Evolutionary conservation across 37 sponge, comb jelly and placozoan species (phyloP), one percentile per base, ranked within the genome.

Genomic region (Tethya wilhelma): DNA sequence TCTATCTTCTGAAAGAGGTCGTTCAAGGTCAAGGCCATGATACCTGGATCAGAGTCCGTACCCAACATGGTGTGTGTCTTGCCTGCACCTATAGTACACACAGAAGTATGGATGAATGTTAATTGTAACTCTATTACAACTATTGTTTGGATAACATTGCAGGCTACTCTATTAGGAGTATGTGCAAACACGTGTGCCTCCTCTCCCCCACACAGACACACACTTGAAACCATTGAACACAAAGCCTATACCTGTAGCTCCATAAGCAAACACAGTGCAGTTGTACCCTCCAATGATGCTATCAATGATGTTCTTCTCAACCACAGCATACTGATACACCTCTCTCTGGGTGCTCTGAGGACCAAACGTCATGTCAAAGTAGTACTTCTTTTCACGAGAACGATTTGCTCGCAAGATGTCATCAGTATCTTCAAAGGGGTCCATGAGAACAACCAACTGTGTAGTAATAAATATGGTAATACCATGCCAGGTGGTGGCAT

Each of bases 61-160:
- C 96, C 96, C 74, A 95, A 42, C 96, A 95, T 95, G 38, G 96
- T 95, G 81, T 86, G 86, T 9, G 96, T 95, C 83, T 95, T 95
- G 2, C 96, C 96, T 41, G 96, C 83, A 19, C 96, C 96, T 92
- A 73, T 3, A 37, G 12, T 0, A 23, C 28, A 55, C 9, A 11
- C 8, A 23, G 40, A 31, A 67, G 9, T 49, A 49, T 49, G 55
- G 17, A 49, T 19, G 55, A 49, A 49, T 49, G 55, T 17, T 49
- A 19, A 19, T 49, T 9, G 17, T 49, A 17, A 49, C n/a, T n/a
- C n/a, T n/a, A n/a, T n/a, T n/a, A n/a, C n/a, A n/a, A n/a, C n/a
- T n/a, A n/a, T n/a, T n/a, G n/a, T n/a, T n/a, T 49, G 11, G 55
- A 49, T 49, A 17, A 25, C 62, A 19, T 30, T 30, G 26, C 12